phyloP scores from a whole-genome alignment of 2,797 vertebrate species.

The Clarias laeviceps region DNA sequence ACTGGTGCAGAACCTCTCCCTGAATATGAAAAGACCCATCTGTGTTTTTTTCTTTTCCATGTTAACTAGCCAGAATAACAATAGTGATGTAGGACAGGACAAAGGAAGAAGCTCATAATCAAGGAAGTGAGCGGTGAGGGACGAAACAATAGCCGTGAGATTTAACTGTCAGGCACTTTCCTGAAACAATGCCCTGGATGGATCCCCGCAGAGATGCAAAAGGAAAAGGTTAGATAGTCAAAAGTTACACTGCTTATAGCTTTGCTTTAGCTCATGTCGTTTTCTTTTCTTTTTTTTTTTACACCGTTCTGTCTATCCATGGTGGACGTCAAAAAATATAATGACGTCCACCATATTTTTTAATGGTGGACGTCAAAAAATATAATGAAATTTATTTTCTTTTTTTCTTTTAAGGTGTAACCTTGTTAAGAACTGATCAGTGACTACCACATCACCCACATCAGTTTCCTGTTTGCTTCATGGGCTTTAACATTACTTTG shows the following conservation, averaged over 20 bases:
- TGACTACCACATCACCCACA: too few relatives aligned
- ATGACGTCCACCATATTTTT: too few relatives aligned
- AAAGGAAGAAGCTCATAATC: conserved; percentile 41
- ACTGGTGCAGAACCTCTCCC: not conserved
- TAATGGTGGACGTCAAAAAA: too few relatives aligned
- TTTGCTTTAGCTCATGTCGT: not conserved
- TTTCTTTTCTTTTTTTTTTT: not conserved
- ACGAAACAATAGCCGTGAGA: conserved; percentile 38
- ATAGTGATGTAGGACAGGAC: conserved; percentile 20
- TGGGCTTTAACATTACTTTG: not conserved
- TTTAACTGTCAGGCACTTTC: conserved; percentile 26
- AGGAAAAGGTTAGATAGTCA: conserved; percentile 22
- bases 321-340: too few relatives aligned
- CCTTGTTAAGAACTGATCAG: not conserved
- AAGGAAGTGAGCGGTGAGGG: conserved; percentile 34
- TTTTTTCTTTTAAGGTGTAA: not conserved
- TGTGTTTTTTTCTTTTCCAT: not conserved
- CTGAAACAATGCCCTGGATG: conserved; percentile 25
- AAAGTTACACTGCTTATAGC: not conserved
- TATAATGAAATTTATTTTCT: too few relatives aligned
- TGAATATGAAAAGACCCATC: conserved; percentile 36
- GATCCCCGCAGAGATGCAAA: conserved; percentile 10
- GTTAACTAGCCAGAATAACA: conserved; percentile 22
- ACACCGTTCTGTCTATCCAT: not conserved
- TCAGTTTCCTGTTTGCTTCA: not conserved